Base-by-base conservation (phyloP, 2,797 vertebrate species). In the Lagocephalus sceleratus region DNA sequence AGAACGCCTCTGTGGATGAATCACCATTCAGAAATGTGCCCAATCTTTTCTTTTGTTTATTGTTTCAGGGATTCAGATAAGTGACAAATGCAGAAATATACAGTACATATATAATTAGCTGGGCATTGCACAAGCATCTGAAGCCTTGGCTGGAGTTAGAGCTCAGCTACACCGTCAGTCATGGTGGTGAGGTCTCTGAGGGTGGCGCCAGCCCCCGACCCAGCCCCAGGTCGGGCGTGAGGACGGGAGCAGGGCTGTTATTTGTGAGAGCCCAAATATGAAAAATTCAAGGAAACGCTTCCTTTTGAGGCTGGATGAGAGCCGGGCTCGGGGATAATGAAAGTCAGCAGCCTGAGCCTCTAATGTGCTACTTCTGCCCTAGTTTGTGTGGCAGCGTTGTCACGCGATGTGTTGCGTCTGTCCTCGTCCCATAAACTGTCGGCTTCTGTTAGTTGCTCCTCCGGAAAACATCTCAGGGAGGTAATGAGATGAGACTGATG, bases 401-500 rank as follows among this genome's bases (percentile, higher is more conserved):
- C 51, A 53, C 26, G 22, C 51, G 74, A 19, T 51, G 52, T 32
- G 20, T 51, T 47, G 60, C 65, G 63, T 64, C 66, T 78, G 72
- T 54, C 45, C 42, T 54, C 66, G 32, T 57, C 35, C 5, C 54
- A 53, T 40, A 51, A 60, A 52, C 45, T 25, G 53, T 47, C 60
- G 47, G 59, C 66, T 66, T 66, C 60, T 51, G 81, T 79, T 66
- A 73, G 41, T 57, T 42, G 56, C 57, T 58, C 39, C 44, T 26
- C 21, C 53, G 69, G 58, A 57, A 39, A 14, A 19, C 41, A 19
- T 60, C 68, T 71, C 44, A 50, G 41, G 20, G 60, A 60, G 49
- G 51, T 75, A 77, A 76, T 78, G 68, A 83, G 75, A 66, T n/a
- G 8, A 57, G 66, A 58, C 51, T 45, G 51, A 73, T 63, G 70